Evolutionary conservation across 2,113 vertebrate species (phyloP).

Genomic region (Brachypodius melanocephalos): DNA sequence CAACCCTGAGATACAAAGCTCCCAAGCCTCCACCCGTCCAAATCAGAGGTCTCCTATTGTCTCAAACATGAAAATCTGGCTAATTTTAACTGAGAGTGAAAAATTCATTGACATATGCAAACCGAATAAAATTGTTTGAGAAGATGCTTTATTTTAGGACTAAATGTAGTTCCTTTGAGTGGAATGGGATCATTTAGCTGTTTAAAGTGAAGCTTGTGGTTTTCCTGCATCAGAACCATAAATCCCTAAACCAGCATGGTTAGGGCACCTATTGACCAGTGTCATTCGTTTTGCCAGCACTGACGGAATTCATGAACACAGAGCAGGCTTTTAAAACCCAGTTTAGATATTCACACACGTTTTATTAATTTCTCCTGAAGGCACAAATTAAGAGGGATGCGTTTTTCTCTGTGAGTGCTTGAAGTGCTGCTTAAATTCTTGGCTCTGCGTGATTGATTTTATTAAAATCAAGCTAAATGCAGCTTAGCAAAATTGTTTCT

Average conservation of each 20-base stretch:
- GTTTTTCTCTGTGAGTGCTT: background rate
- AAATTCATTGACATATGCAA: background rate
- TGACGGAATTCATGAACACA: background rate
- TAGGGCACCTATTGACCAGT: background rate
- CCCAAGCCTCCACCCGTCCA: background rate
- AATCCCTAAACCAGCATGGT: background rate
- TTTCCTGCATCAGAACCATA: background rate
- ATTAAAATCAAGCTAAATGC: slow-evolving; percentile 39
- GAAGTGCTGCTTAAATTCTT: slow-evolving; percentile 25
- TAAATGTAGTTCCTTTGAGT: background rate
- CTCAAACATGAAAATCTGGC: background rate
- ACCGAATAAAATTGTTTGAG: background rate
- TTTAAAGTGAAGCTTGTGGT: background rate
- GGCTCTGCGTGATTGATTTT: slow-evolving; percentile 39
- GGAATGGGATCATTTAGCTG: background rate
- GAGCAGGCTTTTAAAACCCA: background rate
- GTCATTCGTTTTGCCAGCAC: background rate
- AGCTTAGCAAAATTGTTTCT: slow-evolving; percentile 49
- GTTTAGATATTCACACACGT: background rate
- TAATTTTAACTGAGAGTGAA: background rate
- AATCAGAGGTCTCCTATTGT: slow-evolving; percentile 4
- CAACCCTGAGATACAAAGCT: background rate
- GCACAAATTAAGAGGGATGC: background rate
- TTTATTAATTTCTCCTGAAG: slow-evolving; percentile 25
- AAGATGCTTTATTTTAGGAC: background rate